Conservation (phyloP, 2,888 invertebrate genomes). For the Ochropacha duplaris region DNA sequence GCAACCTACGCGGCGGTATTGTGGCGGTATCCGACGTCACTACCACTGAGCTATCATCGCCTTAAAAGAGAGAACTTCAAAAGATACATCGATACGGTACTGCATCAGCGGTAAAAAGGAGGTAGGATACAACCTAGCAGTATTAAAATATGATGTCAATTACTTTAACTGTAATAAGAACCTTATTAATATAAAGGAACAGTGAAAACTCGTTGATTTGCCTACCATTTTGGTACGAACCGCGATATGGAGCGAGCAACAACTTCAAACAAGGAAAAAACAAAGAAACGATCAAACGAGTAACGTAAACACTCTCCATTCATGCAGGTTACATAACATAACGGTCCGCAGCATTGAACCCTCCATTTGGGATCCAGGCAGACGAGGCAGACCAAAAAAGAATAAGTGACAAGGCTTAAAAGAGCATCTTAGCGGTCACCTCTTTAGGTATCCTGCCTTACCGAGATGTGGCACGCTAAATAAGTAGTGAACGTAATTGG, state of each 20-base stretch:
- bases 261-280: conserved; percentile 1
- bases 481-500: conserved; percentile 52
- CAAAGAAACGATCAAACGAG: conserved; percentile 22
- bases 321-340: conserved; percentile 42
- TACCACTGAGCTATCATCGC: too few relatives aligned
- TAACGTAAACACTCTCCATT: conserved; percentile 46
- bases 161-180: neutral
- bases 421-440: conserved; percentile 58
- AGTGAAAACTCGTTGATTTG: neutral
- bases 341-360: conserved; percentile 35
- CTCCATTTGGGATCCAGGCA: conserved; percentile 40
- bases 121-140: too few relatives aligned
- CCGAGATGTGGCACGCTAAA: conserved; percentile 54
- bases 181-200: neutral
- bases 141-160: too few relatives aligned
- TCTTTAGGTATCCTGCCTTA: conserved; percentile 59
- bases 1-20: too few relatives aligned
- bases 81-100: too few relatives aligned
- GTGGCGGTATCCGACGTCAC: too few relatives aligned
- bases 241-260: neutral
- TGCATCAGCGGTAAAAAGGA: too few relatives aligned
- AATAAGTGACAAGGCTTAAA: conserved; percentile 56
- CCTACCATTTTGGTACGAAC: neutral
- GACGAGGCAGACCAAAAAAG: conserved; percentile 54
- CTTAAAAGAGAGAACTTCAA: too few relatives aligned